phyloP scores from a whole-genome alignment of 2,888 invertebrate species.

The Hybos culiciformis region DNA sequence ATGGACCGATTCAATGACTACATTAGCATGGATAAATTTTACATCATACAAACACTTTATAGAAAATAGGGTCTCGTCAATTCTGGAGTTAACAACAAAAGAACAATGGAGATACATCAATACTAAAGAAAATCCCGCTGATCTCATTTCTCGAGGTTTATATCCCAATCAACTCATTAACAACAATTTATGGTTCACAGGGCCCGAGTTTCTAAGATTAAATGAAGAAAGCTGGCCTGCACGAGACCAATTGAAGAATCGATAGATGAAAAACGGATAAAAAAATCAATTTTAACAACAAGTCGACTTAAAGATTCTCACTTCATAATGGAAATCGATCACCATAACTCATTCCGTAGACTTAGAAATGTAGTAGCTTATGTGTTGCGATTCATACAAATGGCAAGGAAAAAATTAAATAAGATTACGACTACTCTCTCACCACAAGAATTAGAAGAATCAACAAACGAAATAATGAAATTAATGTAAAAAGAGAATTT shows the following conservation, averaged over 20 bases:
- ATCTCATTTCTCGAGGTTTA: slow-evolving; percentile 4
- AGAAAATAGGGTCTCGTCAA: slow-evolving; percentile 6
- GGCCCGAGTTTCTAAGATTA: neutral
- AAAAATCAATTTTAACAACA: neutral
- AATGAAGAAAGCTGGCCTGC: too few species aligned
- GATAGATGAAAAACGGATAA: neutral
- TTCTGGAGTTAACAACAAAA: slow-evolving; percentile 3
- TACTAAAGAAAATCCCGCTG: slow-evolving; percentile 9
- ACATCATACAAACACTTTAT: slow-evolving; percentile 11
- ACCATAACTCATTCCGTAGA: neutral
- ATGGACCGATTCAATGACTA: too few species aligned
- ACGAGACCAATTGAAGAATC: too few species aligned
- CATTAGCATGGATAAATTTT: too few species aligned
- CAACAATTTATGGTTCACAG: slow-evolving; percentile 1
- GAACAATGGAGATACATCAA: slow-evolving; percentile 8
- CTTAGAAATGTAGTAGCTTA: neutral
- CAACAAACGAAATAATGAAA: neutral
- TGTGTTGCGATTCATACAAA: neutral
- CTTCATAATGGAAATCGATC: neutral
- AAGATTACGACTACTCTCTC: neutral
- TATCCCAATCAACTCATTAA: neutral
- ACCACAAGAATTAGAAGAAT: neutral
- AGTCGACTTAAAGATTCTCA: neutral
- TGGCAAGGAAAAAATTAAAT: neutral
- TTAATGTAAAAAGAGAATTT: too few species aligned